phyloP scores from a whole-genome alignment of 2,113 vertebrate genomes.

The Tragelaphus imberbis region DNA sequence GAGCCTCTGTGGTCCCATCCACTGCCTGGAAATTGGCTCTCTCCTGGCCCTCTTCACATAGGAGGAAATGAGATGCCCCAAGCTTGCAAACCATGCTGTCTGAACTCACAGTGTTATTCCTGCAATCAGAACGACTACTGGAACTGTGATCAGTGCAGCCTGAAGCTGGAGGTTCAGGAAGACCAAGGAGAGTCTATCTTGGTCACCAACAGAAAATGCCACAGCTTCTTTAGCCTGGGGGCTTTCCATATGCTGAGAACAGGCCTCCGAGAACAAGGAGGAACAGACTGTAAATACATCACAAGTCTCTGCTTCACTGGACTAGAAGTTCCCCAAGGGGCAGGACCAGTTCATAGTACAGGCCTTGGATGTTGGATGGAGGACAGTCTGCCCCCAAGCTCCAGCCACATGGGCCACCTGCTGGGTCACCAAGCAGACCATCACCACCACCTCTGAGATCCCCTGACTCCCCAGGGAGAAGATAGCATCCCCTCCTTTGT shows the following conservation, averaged over 20 bases:
- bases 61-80: not conserved
- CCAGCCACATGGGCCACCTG: not conserved
- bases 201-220: constrained; percentile 1
- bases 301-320: not conserved
- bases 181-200: not conserved
- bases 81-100: not conserved
- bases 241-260: not conserved
- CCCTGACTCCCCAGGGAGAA: not conserved
- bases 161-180: not conserved
- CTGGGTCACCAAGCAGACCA: not conserved
- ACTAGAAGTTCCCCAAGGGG: not conserved
- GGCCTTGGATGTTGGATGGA: not conserved
- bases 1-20: not conserved
- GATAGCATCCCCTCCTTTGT: not conserved
- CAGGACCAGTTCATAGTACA: not conserved
- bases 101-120: not conserved
- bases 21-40: not conserved
- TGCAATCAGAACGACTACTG: accelerated
- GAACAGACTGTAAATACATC: not conserved
- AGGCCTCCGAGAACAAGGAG: not conserved
- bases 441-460: not conserved
- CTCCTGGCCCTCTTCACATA: not conserved
- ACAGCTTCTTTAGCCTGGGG: not conserved
- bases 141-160: not conserved
- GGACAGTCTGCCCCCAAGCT: no score